A percentile compares a stretch with the other conserved stretches of the same genome.
These are phyloP conservation scores for Zaprionus bogoriensis DNA, from an alignment of 2,888 invertebrate species.

Conservation along the genomic window DNA sequence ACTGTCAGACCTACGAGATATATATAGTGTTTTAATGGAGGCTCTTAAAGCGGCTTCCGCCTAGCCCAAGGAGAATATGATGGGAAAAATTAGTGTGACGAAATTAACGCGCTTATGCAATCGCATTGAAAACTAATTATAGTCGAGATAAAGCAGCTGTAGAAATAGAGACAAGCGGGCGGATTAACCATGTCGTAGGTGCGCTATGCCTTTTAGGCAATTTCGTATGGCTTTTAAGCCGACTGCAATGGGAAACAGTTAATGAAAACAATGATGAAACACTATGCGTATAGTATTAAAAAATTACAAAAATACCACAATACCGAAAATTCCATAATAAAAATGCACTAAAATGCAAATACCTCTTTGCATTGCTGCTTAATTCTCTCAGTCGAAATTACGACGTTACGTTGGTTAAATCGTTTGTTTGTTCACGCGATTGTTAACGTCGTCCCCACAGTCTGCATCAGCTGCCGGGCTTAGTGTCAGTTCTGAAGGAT, in stretches of 20 bases:
- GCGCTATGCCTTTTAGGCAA: slow-evolving; percentile 24
- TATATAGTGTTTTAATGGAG: slow-evolving; percentile 29
- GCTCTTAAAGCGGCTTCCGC: slow-evolving; percentile 36
- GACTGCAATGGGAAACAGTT: no score
- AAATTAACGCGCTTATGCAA: slow-evolving; percentile 47
- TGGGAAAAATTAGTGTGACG: slow-evolving; percentile 54
- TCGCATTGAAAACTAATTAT: slow-evolving; percentile 52
- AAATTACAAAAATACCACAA: no score
- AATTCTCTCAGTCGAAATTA: no score
- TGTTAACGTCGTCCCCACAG: slow-evolving; percentile 12
- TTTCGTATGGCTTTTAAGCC: slow-evolving; percentile 10
- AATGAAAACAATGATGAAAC: no score
- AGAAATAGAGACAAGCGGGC: background rate
- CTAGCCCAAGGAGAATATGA: slow-evolving; percentile 32
- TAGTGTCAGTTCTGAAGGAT: slow-evolving; percentile 22
- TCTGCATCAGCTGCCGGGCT: background rate
- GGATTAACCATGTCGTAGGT: slow-evolving; percentile 10
- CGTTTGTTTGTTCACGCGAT: slow-evolving; percentile 5
- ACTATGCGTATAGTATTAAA: no score
- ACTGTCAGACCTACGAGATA: slow-evolving; percentile 7
- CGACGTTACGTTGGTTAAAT: background rate
- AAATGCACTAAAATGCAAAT: no score
- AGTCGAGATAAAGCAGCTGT: slow-evolving; percentile 3
- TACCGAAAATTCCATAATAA: no score
- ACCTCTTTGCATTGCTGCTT: no score